Evolutionary conservation across 1,140 invertebrate species (phyloP).

Genomic region (Sycophila sp.): DNA sequence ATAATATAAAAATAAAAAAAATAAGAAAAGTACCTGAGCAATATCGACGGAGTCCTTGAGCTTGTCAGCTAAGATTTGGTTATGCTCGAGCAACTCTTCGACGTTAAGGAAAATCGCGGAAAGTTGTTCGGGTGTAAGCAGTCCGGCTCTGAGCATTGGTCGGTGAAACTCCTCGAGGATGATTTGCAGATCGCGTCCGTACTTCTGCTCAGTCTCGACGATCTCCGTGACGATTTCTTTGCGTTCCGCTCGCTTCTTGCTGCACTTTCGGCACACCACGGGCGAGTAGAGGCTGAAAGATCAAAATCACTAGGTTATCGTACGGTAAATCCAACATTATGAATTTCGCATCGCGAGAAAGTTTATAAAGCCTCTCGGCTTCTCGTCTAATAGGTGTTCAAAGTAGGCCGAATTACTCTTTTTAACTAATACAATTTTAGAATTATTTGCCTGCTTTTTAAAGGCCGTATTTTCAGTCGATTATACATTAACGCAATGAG

Average conservation of each 20-base stretch:
- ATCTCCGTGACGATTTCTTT: slow-evolving; percentile 96
- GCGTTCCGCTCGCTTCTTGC: slow-evolving; percentile 86
- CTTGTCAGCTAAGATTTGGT: slow-evolving; percentile 84
- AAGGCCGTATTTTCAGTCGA: too few species aligned
- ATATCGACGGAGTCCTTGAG: slow-evolving; percentile 89
- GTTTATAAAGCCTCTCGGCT: too few species aligned
- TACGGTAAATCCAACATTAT: too few species aligned
- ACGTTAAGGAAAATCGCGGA: slow-evolving; percentile 93
- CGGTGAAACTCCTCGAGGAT: slow-evolving; percentile 94
- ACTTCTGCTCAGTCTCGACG: slow-evolving; percentile 95
- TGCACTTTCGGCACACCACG: slow-evolving; percentile 86
- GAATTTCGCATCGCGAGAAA: too few species aligned
- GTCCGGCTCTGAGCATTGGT: slow-evolving; percentile 89
- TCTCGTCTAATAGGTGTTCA: too few species aligned
- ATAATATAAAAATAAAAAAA: slow-evolving; percentile 8
- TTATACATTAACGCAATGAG: too few species aligned
- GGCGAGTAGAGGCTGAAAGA: too few species aligned
- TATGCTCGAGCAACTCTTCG: slow-evolving; percentile 91
- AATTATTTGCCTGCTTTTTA: too few species aligned
- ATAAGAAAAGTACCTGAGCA: slow-evolving; percentile 65
- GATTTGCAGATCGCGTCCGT: slow-evolving; percentile 90
- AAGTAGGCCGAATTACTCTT: too few species aligned
- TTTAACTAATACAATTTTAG: too few species aligned
- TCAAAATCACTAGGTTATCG: too few species aligned
- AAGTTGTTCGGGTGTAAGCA: slow-evolving; percentile 83